A percentile compares a stretch with the other conserved stretches of the same genome.
phyloP scores from a whole-genome alignment of 2,888 invertebrate genomes.

The Drosophila nigricruria region DNA sequence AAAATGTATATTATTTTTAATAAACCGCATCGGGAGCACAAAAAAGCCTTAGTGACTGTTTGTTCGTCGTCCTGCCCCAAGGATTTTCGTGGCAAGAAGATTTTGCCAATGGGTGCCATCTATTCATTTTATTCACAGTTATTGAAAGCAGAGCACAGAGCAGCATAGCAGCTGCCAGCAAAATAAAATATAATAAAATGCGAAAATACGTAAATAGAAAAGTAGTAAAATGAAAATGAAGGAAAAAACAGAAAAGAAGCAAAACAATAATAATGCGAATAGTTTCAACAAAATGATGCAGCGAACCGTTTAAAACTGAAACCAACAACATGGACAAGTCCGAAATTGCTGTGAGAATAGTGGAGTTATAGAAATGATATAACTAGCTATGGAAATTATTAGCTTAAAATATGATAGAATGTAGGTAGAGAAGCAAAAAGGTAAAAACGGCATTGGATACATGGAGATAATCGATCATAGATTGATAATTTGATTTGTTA shows the following conservation, averaged over 20 bases:
- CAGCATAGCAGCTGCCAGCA: slow-evolving; percentile 38
- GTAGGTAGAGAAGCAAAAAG: neutral
- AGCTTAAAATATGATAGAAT: neutral
- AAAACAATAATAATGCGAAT: slow-evolving; percentile 26
- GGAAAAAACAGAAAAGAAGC: neutral
- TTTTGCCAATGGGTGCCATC: slow-evolving; percentile 52
- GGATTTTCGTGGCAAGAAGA: slow-evolving; percentile 44
- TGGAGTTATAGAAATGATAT: neutral
- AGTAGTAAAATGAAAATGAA: neutral
- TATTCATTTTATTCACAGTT: slow-evolving; percentile 69
- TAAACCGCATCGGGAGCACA: slow-evolving; percentile 50
- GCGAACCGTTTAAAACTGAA: slow-evolving; percentile 10
- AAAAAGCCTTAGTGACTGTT: slow-evolving; percentile 26
- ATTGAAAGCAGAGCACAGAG: slow-evolving; percentile 66
- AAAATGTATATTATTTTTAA: slow-evolving; percentile 52
- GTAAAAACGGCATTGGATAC: neutral
- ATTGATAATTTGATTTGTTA: neutral
- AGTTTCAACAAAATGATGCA: slow-evolving; percentile 13
- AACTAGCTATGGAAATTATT: neutral
- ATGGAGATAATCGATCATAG: neutral
- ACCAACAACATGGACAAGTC: neutral
- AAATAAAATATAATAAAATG: slow-evolving; percentile 67
- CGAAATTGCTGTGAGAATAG: neutral
- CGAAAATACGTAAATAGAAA: slow-evolving; percentile 31
- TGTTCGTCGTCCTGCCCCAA: slow-evolving; percentile 34